Base-by-base conservation (phyloP, 2,888 invertebrate genomes). In the Petrolisthes manimaculis region DNA sequence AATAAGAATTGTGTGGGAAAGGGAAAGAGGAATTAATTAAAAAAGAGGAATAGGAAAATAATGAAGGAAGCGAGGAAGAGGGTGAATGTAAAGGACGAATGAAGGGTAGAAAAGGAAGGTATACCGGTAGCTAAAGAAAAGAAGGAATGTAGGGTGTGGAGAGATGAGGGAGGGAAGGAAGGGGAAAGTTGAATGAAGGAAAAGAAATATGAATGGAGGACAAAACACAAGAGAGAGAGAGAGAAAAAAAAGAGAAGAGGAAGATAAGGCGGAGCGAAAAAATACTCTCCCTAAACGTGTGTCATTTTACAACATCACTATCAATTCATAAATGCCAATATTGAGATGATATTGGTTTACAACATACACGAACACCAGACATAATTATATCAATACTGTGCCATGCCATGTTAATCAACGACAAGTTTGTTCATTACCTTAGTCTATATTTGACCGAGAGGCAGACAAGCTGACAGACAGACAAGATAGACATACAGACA, bases 231-330 rank as follows among this genome's bases (percentile, higher is more conserved):
- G 53, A 78, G 54, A 3, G 54, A 54, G 53, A 78, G 78, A n/a
- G 54, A 54, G 53, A 78, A 12, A 24, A 78, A n/a, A 53, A 53
- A 18, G 53, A 78, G 78, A 12, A 78, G 78, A 78, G n/a, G 54
- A 24, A 8, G 53, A 51, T 18, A 78, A 78, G 53, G 51, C n/a
- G 12, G 18, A 78, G 37, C 37, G 37, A 37, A 37, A 37, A 37
- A 37, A 37, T 37, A 37, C 37, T 37, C 0, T 37, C 37, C 37
- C 0, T 37, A 37, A 37, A 37, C 37, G 37, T 37, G 37, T 37
- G 37, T 37, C 37, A 37, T 37, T 37, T 37, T 37, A 37, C 37
- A 37, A 37, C 37, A 37, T 37, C 37, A 37, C 37, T 37, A 37
- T 37, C 37, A 37, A 1, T 1, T 37, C 37, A 37, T 37, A 37